Base-by-base conservation (phyloP, 2,113 vertebrate species). In the Phasianus colchicus region DNA sequence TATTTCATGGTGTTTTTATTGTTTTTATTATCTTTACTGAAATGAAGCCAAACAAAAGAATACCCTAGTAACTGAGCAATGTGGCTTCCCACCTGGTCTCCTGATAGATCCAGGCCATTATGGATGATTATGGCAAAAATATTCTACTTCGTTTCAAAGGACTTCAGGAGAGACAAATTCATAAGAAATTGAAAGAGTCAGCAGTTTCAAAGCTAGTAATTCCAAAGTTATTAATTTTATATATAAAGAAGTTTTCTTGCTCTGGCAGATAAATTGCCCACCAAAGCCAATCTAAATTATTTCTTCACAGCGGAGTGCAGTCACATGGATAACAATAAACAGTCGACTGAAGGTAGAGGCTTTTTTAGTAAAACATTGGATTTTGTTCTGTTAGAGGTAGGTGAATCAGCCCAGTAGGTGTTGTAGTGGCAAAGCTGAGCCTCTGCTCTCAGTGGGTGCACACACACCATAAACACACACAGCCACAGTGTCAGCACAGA, bases 1-100 rank as follows among this genome's bases (percentile, higher is more conserved):
- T 83, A 70, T 80, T 90, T 79, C 14, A 55, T 64, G 34, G 30
- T 38, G 57, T 89, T 93, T 92, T 95, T 93, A 86, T 90, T 87
- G 50, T 76, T 94, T 58, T 85, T 22, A 24, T 90, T 76, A 90
- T 15, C 34, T 86, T 80, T 80, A 65, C 30, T 77, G 87, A 85
- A 92, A 38, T 58, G 10, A 15, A 89, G 7, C 36, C 36, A 78
- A 89, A 60, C 66, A 75, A 86, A 76, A 54, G 30, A 88, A 60
- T 88, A 64, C 12, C 30, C 18, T 54, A 4, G 55, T 80, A 86
- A 86, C 48, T 34, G 7, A 48, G 38, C 70, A 57, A 16, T 76
- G 36, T 1, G 1, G 45, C 16, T 78, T 63, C 18, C 13, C 27
- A 90, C 43, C 22, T 81, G 22, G 63, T 78, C 20, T 80, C 72